These are phyloP conservation scores for Megatriorchis doriae DNA, from an alignment of 2,113 vertebrate species.

Conservation along the genomic window DNA sequence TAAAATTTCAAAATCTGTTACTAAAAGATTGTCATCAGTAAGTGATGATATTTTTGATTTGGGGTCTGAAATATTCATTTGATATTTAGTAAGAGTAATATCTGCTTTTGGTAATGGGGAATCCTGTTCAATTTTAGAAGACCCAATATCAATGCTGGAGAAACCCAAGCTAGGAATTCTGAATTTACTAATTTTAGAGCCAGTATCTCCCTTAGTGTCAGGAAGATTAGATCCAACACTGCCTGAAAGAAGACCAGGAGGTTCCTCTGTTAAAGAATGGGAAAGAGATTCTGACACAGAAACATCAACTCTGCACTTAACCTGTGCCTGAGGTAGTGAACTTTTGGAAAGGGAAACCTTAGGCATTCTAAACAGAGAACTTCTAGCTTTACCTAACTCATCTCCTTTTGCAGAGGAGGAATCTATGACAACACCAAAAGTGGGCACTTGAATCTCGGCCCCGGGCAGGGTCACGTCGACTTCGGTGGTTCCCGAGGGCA, in stretches of 20 bases:
- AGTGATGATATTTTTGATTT: background rate
- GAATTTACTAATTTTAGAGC: background rate
- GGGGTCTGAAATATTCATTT: background rate
- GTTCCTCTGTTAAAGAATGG: background rate
- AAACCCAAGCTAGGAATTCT: constrained; percentile 4
- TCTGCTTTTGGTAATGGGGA: background rate
- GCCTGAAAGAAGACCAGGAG: fast-evolving
- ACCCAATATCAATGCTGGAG: background rate
- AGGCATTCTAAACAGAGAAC: background rate
- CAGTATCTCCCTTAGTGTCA: fast-evolving
- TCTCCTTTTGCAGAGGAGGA: fast-evolving
- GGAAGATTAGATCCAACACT: fast-evolving
- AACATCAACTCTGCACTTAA: fast-evolving
- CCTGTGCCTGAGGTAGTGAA: fast-evolving
- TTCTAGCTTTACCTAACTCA: fast-evolving
- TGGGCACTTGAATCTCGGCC: fast-evolving
- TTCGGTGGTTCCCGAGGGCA: fast-evolving
- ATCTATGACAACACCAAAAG: fast-evolving
- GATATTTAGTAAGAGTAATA: constrained; percentile 37
- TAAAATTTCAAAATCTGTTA: background rate
- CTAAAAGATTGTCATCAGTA: background rate
- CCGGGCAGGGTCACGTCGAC: fast-evolving
- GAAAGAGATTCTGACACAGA: fast-evolving
- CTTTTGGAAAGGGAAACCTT: background rate
- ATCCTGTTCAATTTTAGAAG: background rate